Base-by-base conservation (phyloP, 2,888 invertebrate species). In the Agriopis marginaria region DNA sequence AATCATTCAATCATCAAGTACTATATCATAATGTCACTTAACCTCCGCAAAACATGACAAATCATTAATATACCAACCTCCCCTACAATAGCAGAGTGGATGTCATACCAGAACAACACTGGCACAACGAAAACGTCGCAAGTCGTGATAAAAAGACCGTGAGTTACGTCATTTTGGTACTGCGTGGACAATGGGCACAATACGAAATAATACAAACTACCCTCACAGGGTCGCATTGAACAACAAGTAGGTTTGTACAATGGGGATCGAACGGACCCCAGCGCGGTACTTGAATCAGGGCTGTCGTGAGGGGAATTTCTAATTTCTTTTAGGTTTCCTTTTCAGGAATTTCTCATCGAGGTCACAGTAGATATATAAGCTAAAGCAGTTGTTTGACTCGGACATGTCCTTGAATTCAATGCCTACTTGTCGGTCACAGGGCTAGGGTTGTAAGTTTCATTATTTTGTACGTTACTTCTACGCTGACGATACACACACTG, bases 221-320 rank as follows among this genome's bases (percentile, higher is more conserved):
- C 93, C 92, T 86, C 88, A 55, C 51, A 44, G 66, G 64, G 54
- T 47, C 61, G 63, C 63, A 90, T 92, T 91, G 89, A 91, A 92
- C 91, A 91, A 92, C 92, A 93, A 93, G 92, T 92, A 91, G 91
- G 89, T 84, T 83, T 64, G 81, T 85, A 92, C 92, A 93, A 92
- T 93, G 80, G 90, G 89, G 84, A 87, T 89, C 89, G 91, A 89
- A 89, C 86, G 78, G 90, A 82, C 87, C 89, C 91, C 86, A 47
- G 32, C 76, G 76, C 63, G 79, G 45, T 87, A 89, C 89, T 89
- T 84, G 78, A 84, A 70, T 71, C 82, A 92, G 93, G 93, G 93
- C 62, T 93, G 92, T 78, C 90, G 89, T 90, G 92, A 88, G 80
- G 73, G 66, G 92, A 90, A 92, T 92, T 83, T 82, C 73, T 59